A percentile compares a stretch with the other conserved stretches of the same genome.
Evolutionary conservation across 1,140 invertebrate species (phyloP).

Genomic region (Bombus confusus): DNA sequence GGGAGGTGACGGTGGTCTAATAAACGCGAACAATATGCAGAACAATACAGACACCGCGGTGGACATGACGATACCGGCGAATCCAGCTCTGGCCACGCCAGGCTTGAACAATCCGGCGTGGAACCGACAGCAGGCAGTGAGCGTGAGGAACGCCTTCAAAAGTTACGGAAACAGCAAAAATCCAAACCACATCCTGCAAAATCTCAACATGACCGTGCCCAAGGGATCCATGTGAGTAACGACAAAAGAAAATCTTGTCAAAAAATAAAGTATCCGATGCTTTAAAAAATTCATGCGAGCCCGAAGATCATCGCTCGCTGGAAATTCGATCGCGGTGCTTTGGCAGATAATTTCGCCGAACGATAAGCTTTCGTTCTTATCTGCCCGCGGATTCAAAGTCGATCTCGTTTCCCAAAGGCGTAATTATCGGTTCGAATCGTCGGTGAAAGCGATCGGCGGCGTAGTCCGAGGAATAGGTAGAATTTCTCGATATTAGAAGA

Average conservation of each 20-base stretch:
- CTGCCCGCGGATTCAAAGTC: not conserved
- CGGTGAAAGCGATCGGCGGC: not conserved
- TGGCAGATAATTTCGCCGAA: too few relatives aligned
- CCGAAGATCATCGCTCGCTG: too few relatives aligned
- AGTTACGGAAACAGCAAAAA: constrained; percentile 92
- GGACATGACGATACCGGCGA: constrained; percentile 68
- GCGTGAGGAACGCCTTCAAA: constrained; percentile 92
- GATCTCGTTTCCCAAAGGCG: not conserved
- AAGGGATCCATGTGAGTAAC: constrained; percentile 94
- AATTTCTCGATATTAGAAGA: not conserved
- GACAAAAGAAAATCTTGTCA: not conserved
- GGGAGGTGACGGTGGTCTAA: constrained; percentile 54
- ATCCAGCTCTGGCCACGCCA: constrained; percentile 71
- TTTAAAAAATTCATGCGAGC: too few relatives aligned
- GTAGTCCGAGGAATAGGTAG: too few relatives aligned
- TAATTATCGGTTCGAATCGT: not conserved
- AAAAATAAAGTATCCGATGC: too few relatives aligned
- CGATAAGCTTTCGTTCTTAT: too few relatives aligned
- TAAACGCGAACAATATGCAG: constrained; percentile 68
- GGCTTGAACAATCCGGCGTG: constrained; percentile 80
- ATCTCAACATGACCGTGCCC: constrained; percentile 94
- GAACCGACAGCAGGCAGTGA: constrained; percentile 90
- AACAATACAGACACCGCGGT: constrained; percentile 68
- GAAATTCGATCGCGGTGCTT: too few relatives aligned
- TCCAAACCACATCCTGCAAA: constrained; percentile 91